Evolutionary conservation across 1,140 invertebrate genomes (phyloP).

Genomic region (Dermatophagoides farinae): DNA sequence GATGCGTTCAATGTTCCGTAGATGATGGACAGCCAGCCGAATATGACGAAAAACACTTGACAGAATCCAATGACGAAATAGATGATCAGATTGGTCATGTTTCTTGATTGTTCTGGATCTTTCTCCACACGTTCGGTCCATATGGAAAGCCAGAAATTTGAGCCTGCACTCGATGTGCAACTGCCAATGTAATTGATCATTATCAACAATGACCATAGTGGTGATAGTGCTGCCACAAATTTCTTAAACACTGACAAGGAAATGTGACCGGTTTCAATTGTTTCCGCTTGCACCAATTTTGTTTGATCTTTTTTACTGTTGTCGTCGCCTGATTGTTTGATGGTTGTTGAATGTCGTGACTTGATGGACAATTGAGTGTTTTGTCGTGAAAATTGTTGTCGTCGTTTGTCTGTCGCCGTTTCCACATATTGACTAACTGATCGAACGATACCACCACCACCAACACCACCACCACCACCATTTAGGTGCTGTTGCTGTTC

Average conservation of each 20-base stretch:
- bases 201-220: constrained; percentile 13
- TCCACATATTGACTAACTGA: background rate
- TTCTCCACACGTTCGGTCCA: background rate
- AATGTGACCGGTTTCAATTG: constrained; percentile 70
- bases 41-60: constrained; percentile 15
- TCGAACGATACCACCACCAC: no score
- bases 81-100: constrained; percentile 12
- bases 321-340: background rate
- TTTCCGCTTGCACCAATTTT: constrained; percentile 68
- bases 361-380: background rate
- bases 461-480: no score
- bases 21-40: constrained; percentile 9
- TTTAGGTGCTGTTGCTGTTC: background rate
- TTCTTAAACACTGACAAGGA: constrained; percentile 66
- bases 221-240: constrained; percentile 18
- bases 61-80: constrained; percentile 18
- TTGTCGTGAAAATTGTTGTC: background rate
- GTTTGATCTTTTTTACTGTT: background rate
- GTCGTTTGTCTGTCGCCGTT: no score
- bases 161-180: constrained; percentile 52
- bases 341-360: background rate
- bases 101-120: background rate
- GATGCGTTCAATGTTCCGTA: constrained; percentile 14
- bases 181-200: constrained; percentile 16
- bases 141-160: constrained; percentile 67